Conservation (phyloP, 2,888 invertebrate species). For the Lithophane semibrunnea region DNA sequence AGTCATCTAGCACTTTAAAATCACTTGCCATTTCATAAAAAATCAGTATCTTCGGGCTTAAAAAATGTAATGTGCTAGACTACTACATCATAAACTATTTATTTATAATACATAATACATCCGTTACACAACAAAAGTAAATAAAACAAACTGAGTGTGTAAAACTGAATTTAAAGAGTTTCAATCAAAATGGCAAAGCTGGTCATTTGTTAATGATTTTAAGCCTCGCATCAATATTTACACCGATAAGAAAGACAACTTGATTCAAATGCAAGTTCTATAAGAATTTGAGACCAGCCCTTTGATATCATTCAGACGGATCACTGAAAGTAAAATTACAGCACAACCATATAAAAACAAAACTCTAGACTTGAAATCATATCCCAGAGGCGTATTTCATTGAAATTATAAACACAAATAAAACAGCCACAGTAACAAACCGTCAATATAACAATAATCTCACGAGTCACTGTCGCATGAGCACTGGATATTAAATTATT, state of each 20-base stretch:
- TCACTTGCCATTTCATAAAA: slow-evolving; percentile 33
- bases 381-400: slow-evolving; percentile 29
- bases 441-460: slow-evolving; percentile 42
- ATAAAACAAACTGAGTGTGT: slow-evolving; percentile 21
- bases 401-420: slow-evolving; percentile 27
- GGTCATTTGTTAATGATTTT: slow-evolving; percentile 19
- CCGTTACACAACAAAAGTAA: slow-evolving; percentile 35
- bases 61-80: slow-evolving; percentile 16
- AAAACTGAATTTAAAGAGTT: slow-evolving; percentile 28
- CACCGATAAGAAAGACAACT: slow-evolving; percentile 9
- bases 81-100: slow-evolving; percentile 24
- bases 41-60: slow-evolving; percentile 17
- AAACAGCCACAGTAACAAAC: slow-evolving; percentile 25
- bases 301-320: slow-evolving; percentile 26
- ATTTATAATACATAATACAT: slow-evolving; percentile 57
- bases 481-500: slow-evolving; percentile 54
- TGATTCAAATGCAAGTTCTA: not conserved
- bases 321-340: slow-evolving; percentile 40
- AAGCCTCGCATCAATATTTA: slow-evolving; percentile 30
- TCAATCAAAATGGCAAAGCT: slow-evolving; percentile 19
- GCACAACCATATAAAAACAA: slow-evolving; percentile 48
- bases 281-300: slow-evolving; percentile 28
- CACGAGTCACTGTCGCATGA: slow-evolving; percentile 38
- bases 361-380: slow-evolving; percentile 27
- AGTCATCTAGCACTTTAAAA: slow-evolving; percentile 41